A percentile compares a stretch with the other conserved stretches of the same genome.
Evolutionary conservation across 2,113 vertebrate genomes (phyloP).

Genomic region (Salvelinus sp.): DNA sequence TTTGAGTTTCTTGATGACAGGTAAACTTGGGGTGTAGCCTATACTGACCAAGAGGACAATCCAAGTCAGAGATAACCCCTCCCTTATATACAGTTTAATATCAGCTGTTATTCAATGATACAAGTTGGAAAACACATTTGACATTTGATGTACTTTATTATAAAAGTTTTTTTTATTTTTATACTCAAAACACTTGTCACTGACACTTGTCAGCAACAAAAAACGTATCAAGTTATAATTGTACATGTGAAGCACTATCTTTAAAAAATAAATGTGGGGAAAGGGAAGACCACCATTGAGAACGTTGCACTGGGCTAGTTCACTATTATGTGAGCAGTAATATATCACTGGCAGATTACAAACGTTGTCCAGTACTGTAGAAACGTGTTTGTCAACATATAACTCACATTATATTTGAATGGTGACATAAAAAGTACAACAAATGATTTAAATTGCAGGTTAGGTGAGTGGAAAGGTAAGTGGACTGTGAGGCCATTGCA

Average conservation of each 20-base stretch:
- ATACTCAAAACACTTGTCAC: slow-evolving; percentile 43
- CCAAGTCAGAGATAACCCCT: background rate
- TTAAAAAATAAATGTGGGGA: background rate
- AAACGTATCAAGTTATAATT: background rate
- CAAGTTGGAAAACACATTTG: slow-evolving; percentile 71
- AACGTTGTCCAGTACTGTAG: too few species aligned
- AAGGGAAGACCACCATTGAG: background rate
- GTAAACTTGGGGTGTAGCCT: background rate
- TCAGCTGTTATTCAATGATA: slow-evolving; percentile 59
- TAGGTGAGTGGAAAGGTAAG: too few species aligned
- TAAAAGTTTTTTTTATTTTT: slow-evolving; percentile 18
- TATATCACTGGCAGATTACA: too few species aligned
- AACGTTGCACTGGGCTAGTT: background rate
- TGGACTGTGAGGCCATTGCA: too few species aligned
- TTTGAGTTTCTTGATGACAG: background rate
- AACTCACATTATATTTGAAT: too few species aligned
- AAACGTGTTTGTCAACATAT: too few species aligned
- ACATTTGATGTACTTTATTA: slow-evolving; percentile 73
- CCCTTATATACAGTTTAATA: background rate
- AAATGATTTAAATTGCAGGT: too few species aligned
- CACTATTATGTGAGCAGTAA: background rate
- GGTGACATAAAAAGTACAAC: too few species aligned
- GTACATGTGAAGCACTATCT: background rate
- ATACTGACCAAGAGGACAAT: background rate
- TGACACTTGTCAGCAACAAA: slow-evolving; percentile 18